phyloP scores from a whole-genome alignment of 2,113 vertebrate genomes.

The Motacilla alba region DNA sequence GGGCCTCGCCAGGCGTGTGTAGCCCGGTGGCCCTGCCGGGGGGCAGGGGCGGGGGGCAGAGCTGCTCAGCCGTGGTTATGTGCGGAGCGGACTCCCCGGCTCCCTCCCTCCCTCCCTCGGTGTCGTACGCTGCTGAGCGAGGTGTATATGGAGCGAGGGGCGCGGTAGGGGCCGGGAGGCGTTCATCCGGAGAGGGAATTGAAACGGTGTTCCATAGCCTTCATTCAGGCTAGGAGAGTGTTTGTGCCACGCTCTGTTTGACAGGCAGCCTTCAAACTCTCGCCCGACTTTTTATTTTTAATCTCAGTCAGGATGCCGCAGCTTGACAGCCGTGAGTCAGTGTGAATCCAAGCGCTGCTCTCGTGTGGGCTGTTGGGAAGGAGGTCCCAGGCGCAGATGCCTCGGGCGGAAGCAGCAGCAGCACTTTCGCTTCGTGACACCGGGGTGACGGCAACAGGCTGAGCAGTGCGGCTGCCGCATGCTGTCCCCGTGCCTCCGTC shows the following conservation, averaged over 20 bases:
- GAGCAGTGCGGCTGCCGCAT: background rate
- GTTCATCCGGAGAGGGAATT: background rate
- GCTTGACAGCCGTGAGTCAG: background rate
- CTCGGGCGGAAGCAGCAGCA: background rate
- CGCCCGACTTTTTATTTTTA: background rate
- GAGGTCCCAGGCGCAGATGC: background rate
- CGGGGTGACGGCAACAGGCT: background rate
- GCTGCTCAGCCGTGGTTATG: background rate
- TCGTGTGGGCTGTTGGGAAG: background rate
- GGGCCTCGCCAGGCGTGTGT: background rate
- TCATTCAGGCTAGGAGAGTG: background rate
- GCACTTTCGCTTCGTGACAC: background rate
- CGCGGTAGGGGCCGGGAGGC: background rate
- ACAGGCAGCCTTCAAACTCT: background rate
- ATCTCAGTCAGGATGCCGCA: background rate
- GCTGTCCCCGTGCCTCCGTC: accelerated
- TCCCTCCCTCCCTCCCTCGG: background rate
- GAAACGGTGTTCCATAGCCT: background rate
- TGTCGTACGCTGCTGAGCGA: background rate
- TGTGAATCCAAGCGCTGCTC: background rate
- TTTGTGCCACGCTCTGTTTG: background rate
- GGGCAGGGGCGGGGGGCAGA: background rate
- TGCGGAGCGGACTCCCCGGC: background rate
- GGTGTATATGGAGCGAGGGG: background rate
- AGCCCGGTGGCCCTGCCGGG: background rate